Evolutionary conservation across 2,113 vertebrate species (phyloP), one percentile per base, ranked within the genome.

Genomic region (Rhodinocichla rosea): DNA sequence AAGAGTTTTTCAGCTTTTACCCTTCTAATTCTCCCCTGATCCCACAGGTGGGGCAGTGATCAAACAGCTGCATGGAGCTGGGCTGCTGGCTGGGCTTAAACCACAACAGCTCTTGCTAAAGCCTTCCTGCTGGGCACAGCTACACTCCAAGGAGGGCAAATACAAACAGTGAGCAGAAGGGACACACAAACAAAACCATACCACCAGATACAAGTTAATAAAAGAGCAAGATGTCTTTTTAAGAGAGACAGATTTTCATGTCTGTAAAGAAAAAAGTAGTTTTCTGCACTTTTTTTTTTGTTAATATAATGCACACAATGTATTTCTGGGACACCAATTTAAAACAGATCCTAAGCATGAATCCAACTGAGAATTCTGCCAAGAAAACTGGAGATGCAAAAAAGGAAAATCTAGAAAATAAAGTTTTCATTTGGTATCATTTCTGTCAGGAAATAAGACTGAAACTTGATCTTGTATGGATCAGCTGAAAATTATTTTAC

Each of bases 11-110:
- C n/a, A 75, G 26, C 3, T 1, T 71, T 71, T 32, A 32, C 42
- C 40, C 9, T 71, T 49, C 17, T 40, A 11, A 18, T n/a, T 39
- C 28, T 26, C 28, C 10, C 60, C 52, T 0, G 0, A 0, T 39
- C 23, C 45, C 30, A 33, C 33, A n/a, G 52, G 28, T 44, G 53
- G 45, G 52, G 22, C 19, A 82, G 7, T 21, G 23, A 89, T 19
- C 0, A 1, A 57, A 42, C 1, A 2, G 50, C 30, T 79, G 7
- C 0, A 0, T 49, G 42, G 27, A 47, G 57, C 30, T 80, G 39
- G n/a, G n/a, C 40, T 70, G 33, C 45, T 78, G 47, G 8, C n/a
- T 70, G 47, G 24, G 27, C 35, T 45, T 26, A 60, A 52, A 60
- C 39, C 27, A 40, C 17, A 15, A 9, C 24, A 64, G n/a, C 15